A percentile compares a stretch with the other conserved stretches of the same genome.
phyloP scores from a whole-genome alignment of 2,113 vertebrate genomes.

The Nycticorax nycticorax region DNA sequence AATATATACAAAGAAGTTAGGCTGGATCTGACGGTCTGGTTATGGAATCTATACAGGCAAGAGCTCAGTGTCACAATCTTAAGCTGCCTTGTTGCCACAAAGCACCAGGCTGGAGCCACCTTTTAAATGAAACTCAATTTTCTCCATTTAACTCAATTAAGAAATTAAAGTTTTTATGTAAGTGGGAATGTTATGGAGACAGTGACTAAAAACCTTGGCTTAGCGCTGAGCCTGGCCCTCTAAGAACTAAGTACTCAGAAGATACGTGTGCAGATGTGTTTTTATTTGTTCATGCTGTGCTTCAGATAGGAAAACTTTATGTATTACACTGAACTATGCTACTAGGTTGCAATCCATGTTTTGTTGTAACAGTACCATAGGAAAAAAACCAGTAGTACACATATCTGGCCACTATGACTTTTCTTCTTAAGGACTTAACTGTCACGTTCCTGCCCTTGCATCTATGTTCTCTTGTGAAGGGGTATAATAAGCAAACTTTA shows the following conservation, averaged over 20 bases:
- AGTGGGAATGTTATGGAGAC: background rate
- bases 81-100: background rate
- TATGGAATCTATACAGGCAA: background rate
- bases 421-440: background rate
- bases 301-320: background rate
- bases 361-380: background rate
- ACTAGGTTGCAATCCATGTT: background rate
- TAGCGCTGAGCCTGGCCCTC: background rate
- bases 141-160: background rate
- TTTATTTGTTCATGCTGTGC: background rate
- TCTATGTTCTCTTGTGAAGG: background rate
- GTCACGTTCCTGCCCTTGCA: background rate
- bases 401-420: background rate
- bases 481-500: background rate
- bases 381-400: background rate
- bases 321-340: background rate
- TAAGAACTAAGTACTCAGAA: background rate
- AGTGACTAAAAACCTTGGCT: background rate
- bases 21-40: background rate
- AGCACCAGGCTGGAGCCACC: background rate
- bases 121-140: background rate
- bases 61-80: background rate
- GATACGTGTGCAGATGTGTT: background rate
- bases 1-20: background rate
- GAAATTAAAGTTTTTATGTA: background rate